Percentiles rank a stretch among this genome's conserved stretches.
Evolutionary conservation across 2,113 vertebrate genomes (phyloP).

Genomic region (Scomber scombrus): DNA sequence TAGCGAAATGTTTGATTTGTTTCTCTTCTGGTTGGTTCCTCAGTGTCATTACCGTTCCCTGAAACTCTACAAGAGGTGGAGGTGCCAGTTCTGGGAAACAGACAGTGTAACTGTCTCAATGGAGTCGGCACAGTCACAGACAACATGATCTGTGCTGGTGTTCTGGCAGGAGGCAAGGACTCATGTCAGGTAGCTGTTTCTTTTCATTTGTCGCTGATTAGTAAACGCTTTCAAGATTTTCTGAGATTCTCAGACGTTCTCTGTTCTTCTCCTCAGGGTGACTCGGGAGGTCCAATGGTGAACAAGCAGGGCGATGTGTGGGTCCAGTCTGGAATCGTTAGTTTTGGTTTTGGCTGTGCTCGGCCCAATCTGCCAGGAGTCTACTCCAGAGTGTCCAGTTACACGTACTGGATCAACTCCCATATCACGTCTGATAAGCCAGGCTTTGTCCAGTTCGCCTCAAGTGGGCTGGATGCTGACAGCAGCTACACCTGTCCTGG

Average conservation of each 20-base stretch:
- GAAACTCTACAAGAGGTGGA: constrained; percentile 77
- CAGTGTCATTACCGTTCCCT: constrained; percentile 58
- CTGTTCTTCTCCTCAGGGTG: constrained; percentile 79
- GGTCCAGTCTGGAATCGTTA: constrained; percentile 85
- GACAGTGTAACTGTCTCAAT: constrained; percentile 74
- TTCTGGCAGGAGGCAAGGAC: constrained; percentile 82
- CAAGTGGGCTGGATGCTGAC: constrained; percentile 63
- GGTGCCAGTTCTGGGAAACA: constrained; percentile 74
- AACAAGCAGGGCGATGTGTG: constrained; percentile 81
- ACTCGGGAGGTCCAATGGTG: constrained; percentile 91
- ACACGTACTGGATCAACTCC: background rate
- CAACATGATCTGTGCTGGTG: constrained; percentile 88
- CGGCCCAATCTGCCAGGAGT: no score
- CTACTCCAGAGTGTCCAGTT: no score
- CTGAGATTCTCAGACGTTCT: background rate
- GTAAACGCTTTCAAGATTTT: background rate
- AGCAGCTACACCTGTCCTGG: constrained; percentile 45
- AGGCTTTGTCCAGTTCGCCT: constrained; percentile 68
- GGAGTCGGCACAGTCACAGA: constrained; percentile 69
- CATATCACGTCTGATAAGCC: constrained; percentile 40
- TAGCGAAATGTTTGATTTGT: no score
- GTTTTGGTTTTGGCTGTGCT: no score
- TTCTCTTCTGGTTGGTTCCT: background rate
- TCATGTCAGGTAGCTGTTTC: constrained; percentile 71
- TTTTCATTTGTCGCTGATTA: background rate